Evolutionary conservation across 2,797 vertebrate species (phyloP).

Genomic region (Phoeniculus purpureus): DNA sequence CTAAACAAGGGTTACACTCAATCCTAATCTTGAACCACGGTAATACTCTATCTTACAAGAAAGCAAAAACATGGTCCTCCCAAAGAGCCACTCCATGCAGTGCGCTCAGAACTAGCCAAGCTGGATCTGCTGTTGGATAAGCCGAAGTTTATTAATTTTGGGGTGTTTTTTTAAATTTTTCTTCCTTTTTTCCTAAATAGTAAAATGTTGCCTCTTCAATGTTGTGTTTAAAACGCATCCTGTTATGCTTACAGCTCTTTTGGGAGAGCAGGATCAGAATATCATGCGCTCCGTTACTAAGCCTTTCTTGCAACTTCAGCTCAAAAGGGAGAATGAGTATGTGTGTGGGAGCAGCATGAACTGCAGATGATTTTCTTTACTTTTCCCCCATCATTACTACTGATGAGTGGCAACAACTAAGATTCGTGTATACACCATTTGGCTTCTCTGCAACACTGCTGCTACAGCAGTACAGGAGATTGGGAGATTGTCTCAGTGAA

Average conservation of each 20-base stretch:
- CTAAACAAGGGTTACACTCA: background rate
- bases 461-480: background rate
- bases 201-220: background rate
- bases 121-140: background rate
- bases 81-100: background rate
- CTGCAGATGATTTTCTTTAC: conserved; percentile 19
- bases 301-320: background rate
- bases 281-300: background rate
- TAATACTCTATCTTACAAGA: background rate
- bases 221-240: background rate
- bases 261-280: conserved; percentile 3
- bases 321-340: background rate
- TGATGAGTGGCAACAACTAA: background rate
- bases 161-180: background rate
- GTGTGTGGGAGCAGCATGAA: conserved; percentile 12
- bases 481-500: background rate
- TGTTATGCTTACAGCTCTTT: background rate
- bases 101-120: background rate
- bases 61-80: background rate
- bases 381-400: background rate
- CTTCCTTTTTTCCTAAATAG: background rate
- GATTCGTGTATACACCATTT: background rate
- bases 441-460: background rate
- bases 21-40: background rate
- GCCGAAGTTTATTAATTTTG: background rate